Evolutionary conservation across 2,797 vertebrate species (phyloP), one percentile per base, ranked within the genome.

Genomic region (Eremophila alpestris): DNA sequence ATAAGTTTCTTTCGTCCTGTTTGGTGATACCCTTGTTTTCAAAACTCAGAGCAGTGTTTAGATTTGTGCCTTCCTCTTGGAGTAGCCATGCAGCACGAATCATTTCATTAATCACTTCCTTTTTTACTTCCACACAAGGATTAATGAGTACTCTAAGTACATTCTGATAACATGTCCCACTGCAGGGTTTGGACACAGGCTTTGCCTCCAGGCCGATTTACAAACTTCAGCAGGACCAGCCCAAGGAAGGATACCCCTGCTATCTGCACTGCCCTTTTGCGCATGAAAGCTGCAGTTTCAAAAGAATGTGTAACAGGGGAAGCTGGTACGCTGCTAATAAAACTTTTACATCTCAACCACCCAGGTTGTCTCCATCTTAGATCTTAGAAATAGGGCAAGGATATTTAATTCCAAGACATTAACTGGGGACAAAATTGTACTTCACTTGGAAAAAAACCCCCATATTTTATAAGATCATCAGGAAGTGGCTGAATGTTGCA

Each of bases 121-220:
- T 59, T 16, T 45, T 40, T 18, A 34, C 11, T 46, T 65, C 32
- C 56, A 15, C 0, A 1, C 10, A 11, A 68, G 63, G 2, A 41
- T 59, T 13, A 29, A 15, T 1, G 34, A 41, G 56, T 7, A 15
- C n/a, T 13, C 6, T 1, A 30, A n/a, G 27, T 7, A 6, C 32
- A 3, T 10, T 16, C 24, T 11, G 64, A 2, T 11, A 17, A 19
- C 0, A 0, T 0, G 4, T 6, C 30, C 32, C 0, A 1, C 52
- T 32, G 43, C 48, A 18, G 40, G 43, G 58, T n/a, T 16, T 12
- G 34, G n/a, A 15, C 1, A 0, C 5, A 5, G 29, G 30, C 48
- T 48, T 45, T 62, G 27, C n/a, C 30, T 43, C 30, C 54, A 1
- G 2, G 7, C 24, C 0, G 0, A 8, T 8, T 7, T 4, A 23